Evolutionary conservation across 2,113 vertebrate species (phyloP).

Genomic region (Microtus richardsoni): DNA sequence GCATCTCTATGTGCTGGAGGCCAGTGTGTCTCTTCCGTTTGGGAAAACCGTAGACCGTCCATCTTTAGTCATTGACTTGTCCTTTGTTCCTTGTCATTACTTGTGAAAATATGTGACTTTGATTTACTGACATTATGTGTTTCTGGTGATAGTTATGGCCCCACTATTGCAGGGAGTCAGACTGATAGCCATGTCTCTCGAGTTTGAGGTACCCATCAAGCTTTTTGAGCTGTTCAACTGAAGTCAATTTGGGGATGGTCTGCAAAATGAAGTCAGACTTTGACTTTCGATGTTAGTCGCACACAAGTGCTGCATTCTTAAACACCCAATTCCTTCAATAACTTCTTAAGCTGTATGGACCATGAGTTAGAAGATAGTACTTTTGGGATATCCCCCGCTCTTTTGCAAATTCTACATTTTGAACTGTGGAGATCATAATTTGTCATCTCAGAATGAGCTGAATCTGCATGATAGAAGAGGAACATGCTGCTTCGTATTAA

Average conservation of each 20-base stretch:
- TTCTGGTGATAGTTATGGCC: background rate
- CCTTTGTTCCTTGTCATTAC: background rate
- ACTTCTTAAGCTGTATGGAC: background rate
- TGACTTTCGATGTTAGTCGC: background rate
- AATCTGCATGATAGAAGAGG: background rate
- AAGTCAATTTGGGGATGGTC: background rate
- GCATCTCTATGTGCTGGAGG: background rate
- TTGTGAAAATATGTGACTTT: background rate
- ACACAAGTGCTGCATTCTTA: background rate
- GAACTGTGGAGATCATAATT: constrained; percentile 5
- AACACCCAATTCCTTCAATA: background rate
- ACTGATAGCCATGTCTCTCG: background rate
- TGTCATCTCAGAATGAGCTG: background rate
- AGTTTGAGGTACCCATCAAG: background rate
- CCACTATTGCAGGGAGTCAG: background rate
- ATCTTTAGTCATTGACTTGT: background rate
- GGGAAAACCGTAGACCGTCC: background rate
- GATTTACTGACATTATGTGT: background rate
- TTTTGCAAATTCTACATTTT: constrained; percentile 30
- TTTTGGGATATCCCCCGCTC: background rate
- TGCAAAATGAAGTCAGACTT: background rate
- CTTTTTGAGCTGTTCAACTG: background rate
- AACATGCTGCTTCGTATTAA: constrained; percentile 1
- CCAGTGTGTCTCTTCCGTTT: background rate
- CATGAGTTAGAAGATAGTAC: background rate